A percentile compares a stretch with the other conserved stretches of the same genome.
Evolutionary conservation across 2,113 vertebrate genomes (phyloP).

Genomic region (Halichoerus grypus): DNA sequence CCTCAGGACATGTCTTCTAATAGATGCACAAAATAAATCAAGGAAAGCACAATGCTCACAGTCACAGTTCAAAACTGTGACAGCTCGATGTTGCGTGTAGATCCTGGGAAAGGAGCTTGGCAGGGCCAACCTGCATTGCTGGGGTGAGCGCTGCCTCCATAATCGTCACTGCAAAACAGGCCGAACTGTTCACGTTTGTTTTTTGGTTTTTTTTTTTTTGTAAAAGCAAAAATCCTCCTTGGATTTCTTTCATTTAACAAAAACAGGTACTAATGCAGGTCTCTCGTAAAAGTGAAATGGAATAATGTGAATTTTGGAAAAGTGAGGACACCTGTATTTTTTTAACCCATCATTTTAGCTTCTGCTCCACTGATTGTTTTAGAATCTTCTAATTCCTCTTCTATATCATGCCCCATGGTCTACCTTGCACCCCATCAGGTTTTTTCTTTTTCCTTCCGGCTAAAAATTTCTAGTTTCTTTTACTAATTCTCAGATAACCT

Average conservation of each 20-base stretch:
- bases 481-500: neutral
- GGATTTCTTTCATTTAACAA: neutral
- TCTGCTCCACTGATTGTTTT: neutral
- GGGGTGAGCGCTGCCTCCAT: neutral
- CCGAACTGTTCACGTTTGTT: neutral
- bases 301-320: neutral
- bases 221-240: neutral
- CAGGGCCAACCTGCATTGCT: neutral
- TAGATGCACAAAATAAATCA: neutral
- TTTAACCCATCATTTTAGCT: neutral
- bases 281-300: too few relatives aligned
- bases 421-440: neutral
- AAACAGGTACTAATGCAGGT: neutral
- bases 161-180: neutral
- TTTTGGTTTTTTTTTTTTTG: neutral
- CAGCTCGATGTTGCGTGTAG: neutral
- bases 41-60: neutral
- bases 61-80: neutral
- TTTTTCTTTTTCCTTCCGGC: neutral
- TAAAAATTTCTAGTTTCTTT: conserved; percentile 20
- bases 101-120: neutral
- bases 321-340: neutral
- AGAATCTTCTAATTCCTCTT: neutral
- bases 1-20: neutral
- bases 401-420: neutral